Conservation (phyloP, 2,888 invertebrate species). For the Alviniconcha strummeri region DNA sequence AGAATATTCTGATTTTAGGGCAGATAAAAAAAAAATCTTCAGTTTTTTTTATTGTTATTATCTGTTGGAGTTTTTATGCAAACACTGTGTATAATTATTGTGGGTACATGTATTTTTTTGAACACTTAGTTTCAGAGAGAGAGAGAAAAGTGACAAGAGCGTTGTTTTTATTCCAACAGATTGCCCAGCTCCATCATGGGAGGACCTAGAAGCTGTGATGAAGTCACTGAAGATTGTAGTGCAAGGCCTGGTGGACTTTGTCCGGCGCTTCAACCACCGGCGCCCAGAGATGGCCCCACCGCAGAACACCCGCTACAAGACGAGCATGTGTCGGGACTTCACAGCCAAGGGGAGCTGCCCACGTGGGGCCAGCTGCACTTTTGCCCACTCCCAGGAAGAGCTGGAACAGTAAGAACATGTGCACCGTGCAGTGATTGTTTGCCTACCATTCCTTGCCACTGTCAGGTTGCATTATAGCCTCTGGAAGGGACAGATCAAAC, state of each 20-base stretch:
- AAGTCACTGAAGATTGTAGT: conserved; percentile 78
- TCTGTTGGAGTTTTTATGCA: too few relatives aligned
- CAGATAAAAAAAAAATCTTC: too few relatives aligned
- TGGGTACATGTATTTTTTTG: too few relatives aligned
- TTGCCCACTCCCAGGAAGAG: conserved; percentile 94
- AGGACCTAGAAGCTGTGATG: conserved; percentile 70
- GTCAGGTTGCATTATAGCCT: too few relatives aligned
- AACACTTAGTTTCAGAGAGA: too few relatives aligned
- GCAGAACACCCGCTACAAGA: conserved; percentile 84
- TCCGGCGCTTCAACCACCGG: conserved; percentile 82
- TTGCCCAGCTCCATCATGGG: conserved; percentile 71
- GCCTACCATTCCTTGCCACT: background rate
- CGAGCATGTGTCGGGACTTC: conserved; percentile 91
- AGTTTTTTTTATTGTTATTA: too few relatives aligned
- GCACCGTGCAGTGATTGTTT: background rate
- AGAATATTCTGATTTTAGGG: too few relatives aligned
- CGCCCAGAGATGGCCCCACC: conserved; percentile 63
- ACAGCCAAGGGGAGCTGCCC: conserved; percentile 88
- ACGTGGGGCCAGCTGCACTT: conserved; percentile 89
- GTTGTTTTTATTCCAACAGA: conserved; percentile 51
- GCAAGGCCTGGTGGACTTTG: conserved; percentile 85
- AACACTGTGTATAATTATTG: too few relatives aligned
- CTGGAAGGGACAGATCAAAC: too few relatives aligned
- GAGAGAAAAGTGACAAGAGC: too few relatives aligned
- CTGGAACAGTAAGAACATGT: conserved; percentile 81